Conservation (phyloP, 2,797 vertebrate species). For the Echeneis naucrates region DNA sequence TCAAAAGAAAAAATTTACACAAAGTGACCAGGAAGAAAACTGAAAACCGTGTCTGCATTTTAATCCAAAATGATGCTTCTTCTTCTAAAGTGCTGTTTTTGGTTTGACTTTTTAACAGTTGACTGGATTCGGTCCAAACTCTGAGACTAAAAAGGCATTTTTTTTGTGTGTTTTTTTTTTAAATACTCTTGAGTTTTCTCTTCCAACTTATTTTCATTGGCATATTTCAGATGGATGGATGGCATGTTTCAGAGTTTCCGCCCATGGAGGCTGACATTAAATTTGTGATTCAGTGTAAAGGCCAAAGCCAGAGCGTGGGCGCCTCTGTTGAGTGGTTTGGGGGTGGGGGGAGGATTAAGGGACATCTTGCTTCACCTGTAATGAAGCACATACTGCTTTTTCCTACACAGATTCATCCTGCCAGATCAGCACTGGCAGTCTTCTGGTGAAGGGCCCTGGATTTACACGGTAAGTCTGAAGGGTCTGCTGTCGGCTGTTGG, state of each 20-base stretch:
- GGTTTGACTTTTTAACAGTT: neutral
- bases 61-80: neutral
- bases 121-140: too few species aligned
- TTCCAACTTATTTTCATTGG: too few species aligned
- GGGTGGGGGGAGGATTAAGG: too few species aligned
- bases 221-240: too few species aligned
- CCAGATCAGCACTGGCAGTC: neutral
- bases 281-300: neutral
- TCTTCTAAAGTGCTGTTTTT: neutral
- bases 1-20: neutral
- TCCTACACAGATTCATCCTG: neutral
- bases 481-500: neutral
- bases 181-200: too few species aligned
- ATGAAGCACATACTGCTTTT: neutral
- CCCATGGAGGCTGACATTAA: neutral
- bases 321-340: too few species aligned
- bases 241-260: too few species aligned
- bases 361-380: too few species aligned
- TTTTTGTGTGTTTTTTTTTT: too few species aligned
- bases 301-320: too few species aligned
- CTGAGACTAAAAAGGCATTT: neutral
- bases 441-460: neutral
- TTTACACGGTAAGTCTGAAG: neutral
- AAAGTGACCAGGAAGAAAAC: neutral
- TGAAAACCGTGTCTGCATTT: too few species aligned